These are phyloP conservation scores for Matsumyia berberina DNA, from an alignment of 2,888 invertebrate genomes.

Conservation along the genomic window DNA sequence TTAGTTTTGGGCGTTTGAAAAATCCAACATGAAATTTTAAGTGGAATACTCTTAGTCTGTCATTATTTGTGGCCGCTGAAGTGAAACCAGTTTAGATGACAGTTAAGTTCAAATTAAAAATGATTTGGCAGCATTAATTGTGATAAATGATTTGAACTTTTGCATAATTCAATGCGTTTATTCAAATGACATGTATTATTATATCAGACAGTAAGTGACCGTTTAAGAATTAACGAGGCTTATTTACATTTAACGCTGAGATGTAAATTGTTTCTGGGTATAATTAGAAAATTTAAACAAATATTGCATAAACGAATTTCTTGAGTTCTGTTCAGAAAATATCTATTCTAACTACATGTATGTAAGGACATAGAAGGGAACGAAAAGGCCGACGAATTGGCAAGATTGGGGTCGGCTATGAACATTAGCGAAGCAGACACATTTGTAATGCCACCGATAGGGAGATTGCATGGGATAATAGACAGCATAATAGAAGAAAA, in stretches of 20 bases:
- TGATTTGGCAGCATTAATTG: slow-evolving; percentile 4
- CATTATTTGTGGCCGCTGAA: background rate
- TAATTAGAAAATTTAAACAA: too few relatives aligned
- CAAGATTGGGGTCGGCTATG: too few relatives aligned
- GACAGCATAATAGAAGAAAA: too few relatives aligned
- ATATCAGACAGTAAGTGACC: slow-evolving; percentile 13
- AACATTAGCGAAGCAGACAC: too few relatives aligned
- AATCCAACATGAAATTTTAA: slow-evolving; percentile 7
- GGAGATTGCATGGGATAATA: too few relatives aligned
- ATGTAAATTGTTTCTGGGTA: background rate
- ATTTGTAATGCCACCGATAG: too few relatives aligned
- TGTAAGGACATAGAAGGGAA: too few relatives aligned
- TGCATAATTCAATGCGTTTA: slow-evolving; percentile 29
- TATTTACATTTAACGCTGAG: slow-evolving; percentile 13
- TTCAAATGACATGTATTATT: slow-evolving; percentile 20
- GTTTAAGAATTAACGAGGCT: slow-evolving; percentile 17
- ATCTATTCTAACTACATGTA: too few relatives aligned
- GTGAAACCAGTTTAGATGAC: background rate
- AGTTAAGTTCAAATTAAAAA: slow-evolving; percentile 8
- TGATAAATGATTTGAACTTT: slow-evolving; percentile 19
- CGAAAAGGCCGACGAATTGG: too few relatives aligned
- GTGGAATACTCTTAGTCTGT: slow-evolving; percentile 3
- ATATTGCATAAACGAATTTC: too few relatives aligned
- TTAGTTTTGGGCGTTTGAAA: background rate
- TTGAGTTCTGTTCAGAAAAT: too few relatives aligned